Percentiles rank a stretch among this genome's conserved stretches.
Evolutionary conservation across 2,113 vertebrate species (phyloP).

Genomic region (Oriolus oriolus): DNA sequence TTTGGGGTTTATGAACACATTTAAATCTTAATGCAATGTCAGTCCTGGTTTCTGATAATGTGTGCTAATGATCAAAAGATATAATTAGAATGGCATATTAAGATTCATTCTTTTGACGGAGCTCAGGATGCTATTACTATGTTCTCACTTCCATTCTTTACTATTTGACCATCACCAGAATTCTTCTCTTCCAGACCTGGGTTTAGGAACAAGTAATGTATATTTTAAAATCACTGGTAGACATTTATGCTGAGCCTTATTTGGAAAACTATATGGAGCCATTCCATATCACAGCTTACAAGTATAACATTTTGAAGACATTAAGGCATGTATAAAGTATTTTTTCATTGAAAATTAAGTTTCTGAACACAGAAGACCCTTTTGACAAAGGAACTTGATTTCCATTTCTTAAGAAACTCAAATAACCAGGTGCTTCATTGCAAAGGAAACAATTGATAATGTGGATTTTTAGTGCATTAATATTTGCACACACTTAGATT

Average conservation of each 20-base stretch:
- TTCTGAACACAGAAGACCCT: neutral
- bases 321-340: neutral
- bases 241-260: neutral
- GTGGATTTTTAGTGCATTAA: neutral
- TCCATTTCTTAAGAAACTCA: neutral
- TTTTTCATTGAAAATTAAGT: neutral
- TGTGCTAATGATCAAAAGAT: neutral
- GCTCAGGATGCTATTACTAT: neutral
- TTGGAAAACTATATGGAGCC: neutral
- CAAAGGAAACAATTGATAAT: neutral
- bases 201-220: neutral
- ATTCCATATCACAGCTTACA: neutral
- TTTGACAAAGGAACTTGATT: neutral
- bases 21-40: neutral
- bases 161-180: neutral
- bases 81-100: neutral
- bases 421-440: neutral
- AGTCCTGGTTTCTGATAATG: neutral
- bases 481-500: neutral
- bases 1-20: neutral
- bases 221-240: neutral
- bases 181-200: neutral
- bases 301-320: neutral
- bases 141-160: neutral
- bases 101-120: neutral